Evolutionary conservation across 2,888 invertebrate genomes (phyloP), one percentile per base, ranked within the genome.

Genomic region (Lasioglossum marginatum): DNA sequence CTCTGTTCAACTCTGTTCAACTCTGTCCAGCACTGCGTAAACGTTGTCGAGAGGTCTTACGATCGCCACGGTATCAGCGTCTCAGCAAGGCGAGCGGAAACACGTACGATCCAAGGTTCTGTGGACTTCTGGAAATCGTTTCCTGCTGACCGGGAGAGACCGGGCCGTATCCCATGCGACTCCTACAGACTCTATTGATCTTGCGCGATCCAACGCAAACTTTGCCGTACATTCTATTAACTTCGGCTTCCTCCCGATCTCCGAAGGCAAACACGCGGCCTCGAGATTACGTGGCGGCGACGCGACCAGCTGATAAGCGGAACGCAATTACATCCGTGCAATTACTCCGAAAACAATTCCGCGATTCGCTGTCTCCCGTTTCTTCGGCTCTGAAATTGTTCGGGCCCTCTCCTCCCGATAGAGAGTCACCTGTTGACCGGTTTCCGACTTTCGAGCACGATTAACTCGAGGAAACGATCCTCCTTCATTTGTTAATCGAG

Each of bases 241-340:
- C 60, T 60, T 75, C 75, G 27, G 23, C 75, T 14, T 34, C n/a
- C 37, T 6, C 16, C n/a, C 52, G 48, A 31, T 52, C 31, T 31
- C 48, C 73, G 73, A 34, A 73, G 73, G 48, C 34, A 73, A 73
- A 73, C 73, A 27, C 34, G 34, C 37, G 31, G 66, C 31, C 31
- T 5, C 60, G 12, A n/a, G n/a, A 70, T 70, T 70, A 70, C 68
- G 68, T 23, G 66, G 31, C 66, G 31, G 34, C 66, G 66, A 66
- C 34, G 34, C 66, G 66, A 34, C 27, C 60, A 27, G 27, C 60
- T 60, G 66, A 34, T 34, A 34, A 66, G 66, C 66, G 66, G 34
- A 66, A 66, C 66, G 66, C 66, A 66, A 66, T 66, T 66, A 66
- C 66, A 16, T 34, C 34, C 34, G 34, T 14, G 34, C 66, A 34